phyloP scores from a whole-genome alignment of 2,888 invertebrate species.

The Cyrtodaria siliqua region DNA sequence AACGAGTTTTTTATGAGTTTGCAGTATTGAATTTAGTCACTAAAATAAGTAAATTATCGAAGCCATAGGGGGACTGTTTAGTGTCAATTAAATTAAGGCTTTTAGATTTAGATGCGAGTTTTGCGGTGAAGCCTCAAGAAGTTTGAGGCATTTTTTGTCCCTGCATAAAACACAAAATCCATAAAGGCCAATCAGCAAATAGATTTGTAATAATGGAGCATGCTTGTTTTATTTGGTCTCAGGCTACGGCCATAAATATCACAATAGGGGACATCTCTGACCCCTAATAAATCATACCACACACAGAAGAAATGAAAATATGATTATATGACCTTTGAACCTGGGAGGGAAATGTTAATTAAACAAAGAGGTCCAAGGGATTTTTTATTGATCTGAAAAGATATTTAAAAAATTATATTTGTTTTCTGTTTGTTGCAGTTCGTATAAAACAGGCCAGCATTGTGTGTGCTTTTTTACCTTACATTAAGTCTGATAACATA shows the following conservation, averaged over 20 bases:
- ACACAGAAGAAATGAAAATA: conserved; percentile 49
- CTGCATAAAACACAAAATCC: conserved; percentile 36
- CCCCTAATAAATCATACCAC: conserved; percentile 58
- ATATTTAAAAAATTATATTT: too few species aligned
- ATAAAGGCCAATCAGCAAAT: conserved; percentile 43
- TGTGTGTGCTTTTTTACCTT: too few species aligned
- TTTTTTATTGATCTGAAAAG: too few species aligned
- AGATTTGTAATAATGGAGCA: conserved; percentile 33
- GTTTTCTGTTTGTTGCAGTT: too few species aligned
- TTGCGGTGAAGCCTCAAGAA: neutral
- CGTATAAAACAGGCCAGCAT: too few species aligned
- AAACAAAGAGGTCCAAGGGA: conserved; percentile 13
- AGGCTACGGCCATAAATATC: conserved; percentile 40
- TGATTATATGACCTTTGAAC: conserved; percentile 53
- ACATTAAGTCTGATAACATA: too few species aligned
- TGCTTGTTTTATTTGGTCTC: conserved; percentile 36
- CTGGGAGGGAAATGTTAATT: conserved; percentile 26
- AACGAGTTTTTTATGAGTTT: conserved; percentile 20
- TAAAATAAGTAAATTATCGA: conserved; percentile 57
- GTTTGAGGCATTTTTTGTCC: neutral
- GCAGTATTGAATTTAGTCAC: conserved; percentile 10
- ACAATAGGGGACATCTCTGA: conserved; percentile 58
- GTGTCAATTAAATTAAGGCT: conserved; percentile 51
- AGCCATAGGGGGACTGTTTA: conserved; percentile 24
- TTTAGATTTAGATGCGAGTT: conserved; percentile 18